A percentile compares a stretch with the other conserved stretches of the same genome.
Evolutionary conservation across 2,797 vertebrate genomes (phyloP).

Genomic region (Apogon hyalosoma): DNA sequence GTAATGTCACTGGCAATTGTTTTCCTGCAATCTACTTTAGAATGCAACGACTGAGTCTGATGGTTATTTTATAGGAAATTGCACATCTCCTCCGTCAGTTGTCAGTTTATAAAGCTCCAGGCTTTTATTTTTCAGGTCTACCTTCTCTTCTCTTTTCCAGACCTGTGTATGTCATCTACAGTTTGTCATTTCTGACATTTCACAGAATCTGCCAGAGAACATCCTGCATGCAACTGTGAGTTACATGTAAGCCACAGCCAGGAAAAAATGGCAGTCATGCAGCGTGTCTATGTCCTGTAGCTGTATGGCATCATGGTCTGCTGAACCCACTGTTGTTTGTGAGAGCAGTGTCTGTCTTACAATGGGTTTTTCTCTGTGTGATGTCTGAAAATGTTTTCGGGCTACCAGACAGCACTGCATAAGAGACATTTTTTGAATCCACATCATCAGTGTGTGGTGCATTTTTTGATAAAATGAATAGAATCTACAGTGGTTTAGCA

Average conservation of each 20-base stretch:
- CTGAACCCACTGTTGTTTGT: constrained; percentile 38
- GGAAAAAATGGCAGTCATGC: constrained; percentile 6
- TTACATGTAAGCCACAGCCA: constrained; percentile 25
- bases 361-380: constrained; percentile 31
- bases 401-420: not conserved
- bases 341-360: constrained; percentile 39
- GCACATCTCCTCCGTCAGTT: not conserved
- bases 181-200: constrained; percentile 59
- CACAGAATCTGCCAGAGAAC: constrained; percentile 24
- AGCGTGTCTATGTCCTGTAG: constrained; percentile 18
- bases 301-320: constrained; percentile 26
- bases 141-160: not conserved
- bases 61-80: constrained; percentile 16
- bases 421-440: constrained; percentile 16
- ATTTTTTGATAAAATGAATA: no score
- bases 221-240: constrained; percentile 22
- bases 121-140: not conserved
- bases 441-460: not conserved
- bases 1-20: constrained; percentile 10
- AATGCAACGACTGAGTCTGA: not conserved
- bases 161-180: constrained; percentile 17
- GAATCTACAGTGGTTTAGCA: no score
- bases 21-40: not conserved
- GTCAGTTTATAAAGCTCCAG: not conserved
- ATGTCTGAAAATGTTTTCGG: constrained; percentile 26